phyloP scores from a whole-genome alignment of 2,888 invertebrate species.

The Rugalucina vietnamica region DNA sequence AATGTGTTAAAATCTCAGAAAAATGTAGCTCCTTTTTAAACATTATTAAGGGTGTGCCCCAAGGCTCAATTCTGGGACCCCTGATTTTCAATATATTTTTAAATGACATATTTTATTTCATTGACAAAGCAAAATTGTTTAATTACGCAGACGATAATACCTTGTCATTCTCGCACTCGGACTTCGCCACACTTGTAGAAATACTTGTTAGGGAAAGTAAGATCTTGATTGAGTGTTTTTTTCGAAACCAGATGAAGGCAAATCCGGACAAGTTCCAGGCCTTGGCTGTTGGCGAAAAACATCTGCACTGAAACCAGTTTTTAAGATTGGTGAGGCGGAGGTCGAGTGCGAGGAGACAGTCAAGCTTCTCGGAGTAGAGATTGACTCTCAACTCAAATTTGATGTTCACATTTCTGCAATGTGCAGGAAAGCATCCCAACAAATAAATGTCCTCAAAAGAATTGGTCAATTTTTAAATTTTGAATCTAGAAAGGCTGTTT shows the following conservation, averaged over 20 bases:
- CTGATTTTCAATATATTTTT: neutral
- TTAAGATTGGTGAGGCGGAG: neutral
- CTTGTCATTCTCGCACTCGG: neutral
- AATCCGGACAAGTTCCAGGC: too few species aligned
- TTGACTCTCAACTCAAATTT: too few species aligned
- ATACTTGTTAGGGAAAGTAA: neutral
- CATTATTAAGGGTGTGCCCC: neutral
- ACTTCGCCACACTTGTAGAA: neutral
- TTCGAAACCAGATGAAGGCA: neutral
- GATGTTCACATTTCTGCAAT: too few species aligned
- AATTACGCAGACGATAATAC: constrained; percentile 40
- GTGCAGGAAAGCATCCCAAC: too few species aligned
- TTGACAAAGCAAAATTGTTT: neutral
- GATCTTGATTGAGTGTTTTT: neutral
- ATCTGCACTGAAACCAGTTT: neutral
- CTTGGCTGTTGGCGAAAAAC: too few species aligned
- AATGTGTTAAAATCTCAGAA: neutral
- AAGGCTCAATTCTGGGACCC: neutral
- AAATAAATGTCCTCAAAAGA: too few species aligned
- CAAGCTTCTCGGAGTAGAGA: neutral
- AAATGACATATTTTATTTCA: neutral
- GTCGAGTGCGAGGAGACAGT: neutral
- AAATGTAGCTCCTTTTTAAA: neutral
- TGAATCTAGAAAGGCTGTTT: too few species aligned
- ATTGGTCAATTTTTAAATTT: too few species aligned